Conservation (phyloP, 2,888 invertebrate species). For the Lordiphosa andalusiaca region DNA sequence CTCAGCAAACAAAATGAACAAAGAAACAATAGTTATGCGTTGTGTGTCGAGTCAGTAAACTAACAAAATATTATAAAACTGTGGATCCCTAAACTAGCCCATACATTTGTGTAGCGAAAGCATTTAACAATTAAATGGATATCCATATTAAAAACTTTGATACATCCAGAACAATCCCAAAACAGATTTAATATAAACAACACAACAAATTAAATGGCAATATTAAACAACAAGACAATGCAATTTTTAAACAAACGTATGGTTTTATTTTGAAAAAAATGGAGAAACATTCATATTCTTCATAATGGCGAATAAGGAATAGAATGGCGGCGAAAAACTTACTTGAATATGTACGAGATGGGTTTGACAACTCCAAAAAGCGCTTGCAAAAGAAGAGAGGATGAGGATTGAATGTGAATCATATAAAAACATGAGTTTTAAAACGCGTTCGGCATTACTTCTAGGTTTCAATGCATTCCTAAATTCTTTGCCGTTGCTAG, state of each 20-base stretch:
- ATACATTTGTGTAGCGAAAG: slow-evolving; percentile 53
- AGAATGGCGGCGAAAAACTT: too few species aligned
- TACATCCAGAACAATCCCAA: slow-evolving; percentile 42
- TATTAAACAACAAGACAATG: slow-evolving; percentile 35
- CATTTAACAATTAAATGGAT: slow-evolving; percentile 36
- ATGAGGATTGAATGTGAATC: too few species aligned
- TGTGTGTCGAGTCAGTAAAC: slow-evolving; percentile 55
- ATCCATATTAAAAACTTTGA: slow-evolving; percentile 43
- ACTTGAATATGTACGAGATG: too few species aligned
- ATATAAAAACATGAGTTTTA: too few species aligned
- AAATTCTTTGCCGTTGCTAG: too few species aligned
- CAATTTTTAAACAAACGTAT: slow-evolving; percentile 13
- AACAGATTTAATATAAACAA: slow-evolving; percentile 35
- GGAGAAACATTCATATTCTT: too few species aligned
- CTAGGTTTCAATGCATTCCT: too few species aligned
- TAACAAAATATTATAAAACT: slow-evolving; percentile 21
- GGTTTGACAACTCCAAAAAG: too few species aligned
- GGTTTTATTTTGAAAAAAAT: slow-evolving; percentile 5
- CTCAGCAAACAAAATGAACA: slow-evolving; percentile 65
- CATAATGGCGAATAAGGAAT: too few species aligned
- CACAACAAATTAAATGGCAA: slow-evolving; percentile 42
- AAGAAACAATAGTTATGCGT: slow-evolving; percentile 58
- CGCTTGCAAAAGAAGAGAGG: too few species aligned
- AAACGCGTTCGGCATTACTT: too few species aligned
- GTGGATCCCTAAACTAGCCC: slow-evolving; percentile 57